Percentiles rank a stretch among this genome's conserved stretches.
These are phyloP conservation scores for Hirtodrosophila duncani DNA, from an alignment of 2,888 invertebrate genomes.

Conservation along the genomic window DNA sequence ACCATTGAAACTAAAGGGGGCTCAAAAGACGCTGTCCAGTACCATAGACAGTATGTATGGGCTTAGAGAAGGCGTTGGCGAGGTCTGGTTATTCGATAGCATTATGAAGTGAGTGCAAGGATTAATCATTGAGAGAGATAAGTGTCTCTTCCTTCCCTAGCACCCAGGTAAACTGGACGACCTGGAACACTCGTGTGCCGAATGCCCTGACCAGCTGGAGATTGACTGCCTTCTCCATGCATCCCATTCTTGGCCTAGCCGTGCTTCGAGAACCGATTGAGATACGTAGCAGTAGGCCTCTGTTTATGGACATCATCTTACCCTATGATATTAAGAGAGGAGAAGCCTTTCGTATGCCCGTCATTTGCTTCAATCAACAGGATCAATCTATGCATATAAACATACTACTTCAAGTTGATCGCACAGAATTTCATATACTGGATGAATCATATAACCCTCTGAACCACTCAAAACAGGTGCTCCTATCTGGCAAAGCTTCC, in stretches of 20 bases:
- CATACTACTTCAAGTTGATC: not conserved
- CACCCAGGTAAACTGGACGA: not conserved
- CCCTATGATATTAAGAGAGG: slow-evolving; percentile 25
- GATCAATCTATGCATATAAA: not conserved
- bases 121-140: no score
- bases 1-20: no score
- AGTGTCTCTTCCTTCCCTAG: slow-evolving; percentile 8
- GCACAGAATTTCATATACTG: not conserved
- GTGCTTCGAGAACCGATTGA: not conserved
- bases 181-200: slow-evolving; percentile 13
- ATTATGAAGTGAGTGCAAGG: slow-evolving; percentile 21
- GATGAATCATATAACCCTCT: not conserved
- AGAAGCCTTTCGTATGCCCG: slow-evolving; percentile 15
- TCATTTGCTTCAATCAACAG: slow-evolving; percentile 16
- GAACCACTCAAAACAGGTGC: not conserved
- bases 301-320: not conserved
- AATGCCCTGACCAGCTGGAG: slow-evolving; percentile 15
- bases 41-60: no score
- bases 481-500: not conserved
- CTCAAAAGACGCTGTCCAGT: not conserved
- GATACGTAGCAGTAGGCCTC: slow-evolving; percentile 3
- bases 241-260: slow-evolving; percentile 14
- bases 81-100: slow-evolving; percentile 33
- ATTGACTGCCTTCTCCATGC: slow-evolving; percentile 28
- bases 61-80: not conserved